Percentiles rank a stretch among this genome's conserved stretches.
phyloP scores from a whole-genome alignment of 1,140 invertebrate genomes.

The Rhizoglyphus robini region DNA sequence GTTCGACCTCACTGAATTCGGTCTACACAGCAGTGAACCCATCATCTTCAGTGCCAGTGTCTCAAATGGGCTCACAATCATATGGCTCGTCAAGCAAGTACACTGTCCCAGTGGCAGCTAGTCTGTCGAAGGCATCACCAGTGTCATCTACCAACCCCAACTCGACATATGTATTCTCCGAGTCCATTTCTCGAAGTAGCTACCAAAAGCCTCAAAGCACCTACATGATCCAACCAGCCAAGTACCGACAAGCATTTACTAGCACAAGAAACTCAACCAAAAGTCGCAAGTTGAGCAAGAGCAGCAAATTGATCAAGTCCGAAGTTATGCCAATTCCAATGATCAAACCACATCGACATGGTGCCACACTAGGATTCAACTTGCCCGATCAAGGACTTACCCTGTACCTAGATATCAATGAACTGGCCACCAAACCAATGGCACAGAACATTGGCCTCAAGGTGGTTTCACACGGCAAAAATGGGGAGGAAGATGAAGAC shows the following conservation, averaged over 20 bases:
- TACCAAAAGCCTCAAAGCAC: conserved; percentile 4
- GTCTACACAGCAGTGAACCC: background rate
- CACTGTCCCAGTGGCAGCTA: background rate
- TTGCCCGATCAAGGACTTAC: conserved; percentile 15
- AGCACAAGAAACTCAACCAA: background rate
- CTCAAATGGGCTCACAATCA: background rate
- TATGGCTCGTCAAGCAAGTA: background rate
- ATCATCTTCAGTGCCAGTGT: background rate
- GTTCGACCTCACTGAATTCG: background rate
- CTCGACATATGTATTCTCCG: conserved; percentile 1
- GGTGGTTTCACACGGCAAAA: conserved; percentile 17
- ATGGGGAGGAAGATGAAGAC: background rate
- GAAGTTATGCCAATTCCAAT: conserved; percentile 17
- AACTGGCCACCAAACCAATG: conserved; percentile 17
- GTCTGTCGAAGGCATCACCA: too few relatives aligned
- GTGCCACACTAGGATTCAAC: conserved; percentile 29
- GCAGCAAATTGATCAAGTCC: conserved; percentile 8
- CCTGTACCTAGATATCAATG: conserved; percentile 18
- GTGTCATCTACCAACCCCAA: background rate
- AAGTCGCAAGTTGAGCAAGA: background rate
- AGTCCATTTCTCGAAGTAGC: conserved; percentile 3
- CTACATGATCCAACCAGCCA: conserved; percentile 13
- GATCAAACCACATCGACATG: conserved; percentile 21
- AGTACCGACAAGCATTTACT: background rate
- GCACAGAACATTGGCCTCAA: conserved; percentile 21